A percentile compares a stretch with the other conserved stretches of the same genome.
Evolutionary conservation across 2,797 vertebrate species (phyloP).

Genomic region (Hyperoplus immaculatus): DNA sequence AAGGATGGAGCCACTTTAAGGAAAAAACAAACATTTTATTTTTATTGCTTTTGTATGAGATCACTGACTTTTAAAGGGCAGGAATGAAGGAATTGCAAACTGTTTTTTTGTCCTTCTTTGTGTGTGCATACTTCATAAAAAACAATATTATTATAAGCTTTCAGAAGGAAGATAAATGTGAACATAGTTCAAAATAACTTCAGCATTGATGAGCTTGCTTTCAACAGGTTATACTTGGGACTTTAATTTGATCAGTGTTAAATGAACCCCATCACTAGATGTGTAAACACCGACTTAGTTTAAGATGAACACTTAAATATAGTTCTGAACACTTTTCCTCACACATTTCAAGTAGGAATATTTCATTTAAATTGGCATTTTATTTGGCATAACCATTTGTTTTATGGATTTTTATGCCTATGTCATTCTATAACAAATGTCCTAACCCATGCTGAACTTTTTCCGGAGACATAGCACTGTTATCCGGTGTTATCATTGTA

Average conservation of each 20-base stretch:
- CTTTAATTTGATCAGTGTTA: neutral
- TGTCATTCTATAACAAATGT: neutral
- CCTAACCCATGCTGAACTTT: constrained; percentile 19
- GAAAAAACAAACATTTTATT: constrained; percentile 29
- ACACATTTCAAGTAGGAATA: neutral
- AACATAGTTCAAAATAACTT: neutral
- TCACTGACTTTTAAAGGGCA: constrained; percentile 25
- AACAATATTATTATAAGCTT: constrained; percentile 2
- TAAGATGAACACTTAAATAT: neutral
- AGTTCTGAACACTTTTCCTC: neutral
- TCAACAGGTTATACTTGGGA: neutral
- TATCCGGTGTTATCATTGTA: constrained; percentile 41
- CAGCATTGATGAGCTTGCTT: neutral
- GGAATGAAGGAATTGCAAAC: constrained; percentile 16
- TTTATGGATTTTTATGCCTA: no score
- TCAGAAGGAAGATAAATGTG: neutral
- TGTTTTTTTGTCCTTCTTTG: constrained; percentile 13
- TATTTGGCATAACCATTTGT: neutral
- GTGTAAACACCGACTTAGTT: neutral
- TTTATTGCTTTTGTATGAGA: constrained; percentile 54
- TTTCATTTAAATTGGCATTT: neutral
- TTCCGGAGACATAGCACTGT: constrained; percentile 40
- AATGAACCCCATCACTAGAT: neutral
- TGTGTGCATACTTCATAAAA: constrained; percentile 16
- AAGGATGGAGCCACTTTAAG: constrained; percentile 57